Evolutionary conservation across 2,797 vertebrate genomes (phyloP).

Genomic region (Eremophila alpestris): DNA sequence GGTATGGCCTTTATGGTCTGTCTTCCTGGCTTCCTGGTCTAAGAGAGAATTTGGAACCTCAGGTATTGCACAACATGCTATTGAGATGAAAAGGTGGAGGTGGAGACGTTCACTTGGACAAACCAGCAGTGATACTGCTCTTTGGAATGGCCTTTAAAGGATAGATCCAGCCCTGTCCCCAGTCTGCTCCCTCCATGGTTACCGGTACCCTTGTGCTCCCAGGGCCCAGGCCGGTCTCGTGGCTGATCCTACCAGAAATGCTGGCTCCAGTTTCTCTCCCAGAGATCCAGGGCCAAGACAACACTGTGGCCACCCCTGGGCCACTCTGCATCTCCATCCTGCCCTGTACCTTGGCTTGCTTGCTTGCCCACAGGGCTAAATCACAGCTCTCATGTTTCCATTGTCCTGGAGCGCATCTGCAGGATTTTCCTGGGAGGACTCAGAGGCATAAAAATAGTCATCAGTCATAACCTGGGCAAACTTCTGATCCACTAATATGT

Average conservation of each 20-base stretch:
- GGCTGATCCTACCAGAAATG: fast-evolving
- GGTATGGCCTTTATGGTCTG: neutral
- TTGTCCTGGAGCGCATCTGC: fast-evolving
- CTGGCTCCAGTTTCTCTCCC: neutral
- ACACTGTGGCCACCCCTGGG: neutral
- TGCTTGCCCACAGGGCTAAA: fast-evolving
- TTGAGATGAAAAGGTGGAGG: neutral
- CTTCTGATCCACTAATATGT: fast-evolving
- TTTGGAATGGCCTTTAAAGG: neutral
- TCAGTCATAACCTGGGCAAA: neutral
- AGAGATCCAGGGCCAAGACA: neutral
- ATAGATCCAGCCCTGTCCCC: neutral
- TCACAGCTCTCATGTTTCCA: neutral
- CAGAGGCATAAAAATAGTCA: neutral
- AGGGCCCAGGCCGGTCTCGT: fast-evolving
- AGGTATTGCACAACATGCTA: too few relatives aligned
- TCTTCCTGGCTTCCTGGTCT: neutral
- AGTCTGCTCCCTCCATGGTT: fast-evolving
- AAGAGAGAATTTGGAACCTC: neutral
- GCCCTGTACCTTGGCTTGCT: fast-evolving
- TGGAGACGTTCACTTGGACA: neutral
- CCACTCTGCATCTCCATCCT: too few relatives aligned
- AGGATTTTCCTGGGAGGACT: neutral
- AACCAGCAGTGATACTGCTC: neutral
- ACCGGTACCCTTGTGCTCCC: fast-evolving